phyloP scores from a whole-genome alignment of 2,888 invertebrate genomes.

The Chalcis sispes region DNA sequence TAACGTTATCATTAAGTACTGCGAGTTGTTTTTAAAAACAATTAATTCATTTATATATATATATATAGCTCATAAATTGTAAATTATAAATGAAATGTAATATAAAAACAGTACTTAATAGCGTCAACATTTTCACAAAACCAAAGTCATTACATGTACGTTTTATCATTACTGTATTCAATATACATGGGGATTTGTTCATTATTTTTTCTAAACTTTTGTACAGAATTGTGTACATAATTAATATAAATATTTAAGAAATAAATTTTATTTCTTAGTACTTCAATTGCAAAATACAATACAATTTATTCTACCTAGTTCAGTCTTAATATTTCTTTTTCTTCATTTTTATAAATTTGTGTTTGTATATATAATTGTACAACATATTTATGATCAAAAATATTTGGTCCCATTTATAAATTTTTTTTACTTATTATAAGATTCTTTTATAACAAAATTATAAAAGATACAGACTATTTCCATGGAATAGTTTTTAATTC shows the following conservation, averaged over 20 bases:
- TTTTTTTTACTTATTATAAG: not conserved
- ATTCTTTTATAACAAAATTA: not conserved
- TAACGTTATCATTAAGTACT: slow-evolving; percentile 29
- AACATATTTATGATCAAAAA: not conserved
- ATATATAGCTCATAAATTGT: too few relatives aligned
- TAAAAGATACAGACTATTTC: slow-evolving; percentile 71
- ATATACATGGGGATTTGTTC: too few relatives aligned
- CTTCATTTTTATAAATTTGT: slow-evolving; percentile 1
- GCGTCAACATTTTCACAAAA: slow-evolving; percentile 38
- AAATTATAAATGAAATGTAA: slow-evolving; percentile 49
- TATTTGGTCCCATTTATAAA: slow-evolving; percentile 28
- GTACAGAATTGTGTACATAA: slow-evolving; percentile 68
- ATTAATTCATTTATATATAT: too few relatives aligned
- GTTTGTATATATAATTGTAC: not conserved
- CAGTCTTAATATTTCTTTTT: slow-evolving; percentile 46
- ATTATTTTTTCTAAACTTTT: slow-evolving; percentile 70
- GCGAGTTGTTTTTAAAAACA: slow-evolving; percentile 13
- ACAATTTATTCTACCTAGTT: slow-evolving; percentile 39
- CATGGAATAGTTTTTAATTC: slow-evolving; percentile 82
- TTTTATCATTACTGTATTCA: slow-evolving; percentile 57
- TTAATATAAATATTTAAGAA: slow-evolving; percentile 62
- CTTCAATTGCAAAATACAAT: slow-evolving; percentile 36
- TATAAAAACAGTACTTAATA: slow-evolving; percentile 43
- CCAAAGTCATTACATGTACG: slow-evolving; percentile 51
- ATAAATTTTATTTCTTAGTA: slow-evolving; percentile 67